Base-by-base conservation (phyloP, 2,888 invertebrate genomes). In the Tinea pellionella region DNA sequence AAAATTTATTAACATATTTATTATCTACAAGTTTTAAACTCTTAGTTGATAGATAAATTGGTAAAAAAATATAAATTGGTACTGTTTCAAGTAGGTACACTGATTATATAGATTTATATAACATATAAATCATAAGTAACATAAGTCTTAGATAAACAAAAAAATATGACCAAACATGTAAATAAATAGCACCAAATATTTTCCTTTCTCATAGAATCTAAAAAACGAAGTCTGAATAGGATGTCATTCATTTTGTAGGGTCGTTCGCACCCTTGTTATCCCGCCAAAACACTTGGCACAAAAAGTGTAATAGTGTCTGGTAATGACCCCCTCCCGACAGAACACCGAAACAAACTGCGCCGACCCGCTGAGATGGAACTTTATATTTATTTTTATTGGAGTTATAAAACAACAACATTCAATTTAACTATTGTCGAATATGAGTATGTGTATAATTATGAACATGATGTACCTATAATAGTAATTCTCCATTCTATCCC, bases 211-310 rank as follows among this genome's bases (percentile, higher is more conserved):
- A 74, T 70, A 70, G 69, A 65, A 67, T 68, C 75, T 78, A 82
- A 80, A 80, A 78, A 77, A 72, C 72, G 67, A 66, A 72, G 71
- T 71, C 70, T 74, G 78, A 76, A 77, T 78, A 74, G 69, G 75
- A 75, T 82, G 58, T 60, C 79, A 78, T 80, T 79, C 77, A 77
- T 84, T 83, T 77, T 74, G 80, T 77, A 77, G 84, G 85, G 85
- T 81, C 79, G 84, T 86, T 85, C 75, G 77, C 85, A 85, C 86
- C 86, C 86, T 86, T 85, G 85, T 86, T 81, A 71, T 78, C 84
- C 82, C 80, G 76, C 76, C 80, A 80, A 82, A 86, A 85, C 86
- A 85, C 84, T 86, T 82, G 83, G 84, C 83, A 79, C 84, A 86
- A 86, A 85, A 86, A 86, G 79, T 81, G 84, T 86, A 84, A 85